These are phyloP conservation scores for Lagocephalus sceleratus DNA, from an alignment of 2,797 vertebrate species.

Conservation along the genomic window DNA sequence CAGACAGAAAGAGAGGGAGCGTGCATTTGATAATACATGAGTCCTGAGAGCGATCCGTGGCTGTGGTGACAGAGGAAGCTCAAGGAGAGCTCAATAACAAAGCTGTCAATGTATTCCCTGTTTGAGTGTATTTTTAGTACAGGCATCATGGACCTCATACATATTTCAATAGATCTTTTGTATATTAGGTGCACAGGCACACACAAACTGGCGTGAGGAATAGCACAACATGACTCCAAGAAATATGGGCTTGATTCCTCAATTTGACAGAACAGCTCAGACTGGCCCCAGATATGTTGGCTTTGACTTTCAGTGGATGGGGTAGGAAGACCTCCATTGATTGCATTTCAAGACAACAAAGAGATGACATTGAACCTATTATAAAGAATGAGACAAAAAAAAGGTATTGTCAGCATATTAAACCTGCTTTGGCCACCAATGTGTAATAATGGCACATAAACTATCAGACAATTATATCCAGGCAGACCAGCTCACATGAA, in stretches of 20 bases:
- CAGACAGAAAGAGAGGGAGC: conserved; percentile 24
- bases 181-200: conserved; percentile 79
- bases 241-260: conserved; percentile 82
- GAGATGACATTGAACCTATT: conserved; percentile 76
- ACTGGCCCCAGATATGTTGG: conserved; percentile 70
- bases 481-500: conserved; percentile 6
- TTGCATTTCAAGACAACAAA: conserved; percentile 79
- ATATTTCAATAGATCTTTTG: conserved; percentile 86
- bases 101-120: conserved; percentile 86
- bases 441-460: conserved; percentile 51
- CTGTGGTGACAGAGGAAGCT: conserved; percentile 72
- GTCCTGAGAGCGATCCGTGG: conserved; percentile 65
- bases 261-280: conserved; percentile 82
- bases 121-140: conserved; percentile 86
- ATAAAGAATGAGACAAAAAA: conserved; percentile 48
- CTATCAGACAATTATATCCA: conserved; percentile 45
- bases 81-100: conserved; percentile 87
- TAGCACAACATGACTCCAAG: conserved; percentile 81
- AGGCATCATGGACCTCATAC: conserved; percentile 81
- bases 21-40: conserved; percentile 69
- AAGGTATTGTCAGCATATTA: conserved; percentile 60
- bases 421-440: conserved; percentile 43
- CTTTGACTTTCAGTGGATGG: conserved; percentile 81
- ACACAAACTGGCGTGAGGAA: conserved; percentile 75
- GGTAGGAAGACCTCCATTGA: conserved; percentile 78